Evolutionary conservation across 1,140 invertebrate genomes (phyloP).

Genomic region (Pseudomyrmex dendroicus): DNA sequence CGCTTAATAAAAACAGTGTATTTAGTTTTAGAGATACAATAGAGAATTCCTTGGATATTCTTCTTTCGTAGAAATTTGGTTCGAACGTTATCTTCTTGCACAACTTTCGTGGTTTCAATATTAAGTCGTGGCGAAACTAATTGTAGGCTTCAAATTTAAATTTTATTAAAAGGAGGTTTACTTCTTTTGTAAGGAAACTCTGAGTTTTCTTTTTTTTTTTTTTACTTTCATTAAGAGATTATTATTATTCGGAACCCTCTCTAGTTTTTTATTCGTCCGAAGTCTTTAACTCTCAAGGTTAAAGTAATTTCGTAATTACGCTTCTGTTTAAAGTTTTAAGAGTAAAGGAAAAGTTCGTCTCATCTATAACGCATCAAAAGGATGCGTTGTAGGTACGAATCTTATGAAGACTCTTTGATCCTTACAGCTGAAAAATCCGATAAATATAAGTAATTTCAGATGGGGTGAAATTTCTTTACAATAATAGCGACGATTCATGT

Average conservation of each 20-base stretch:
- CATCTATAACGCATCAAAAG: neutral
- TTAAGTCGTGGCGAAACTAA: slow-evolving; percentile 40
- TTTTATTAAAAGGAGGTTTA: slow-evolving; percentile 50
- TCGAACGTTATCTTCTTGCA: slow-evolving; percentile 10
- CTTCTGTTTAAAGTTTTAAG: slow-evolving; percentile 23
- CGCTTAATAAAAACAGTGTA: neutral
- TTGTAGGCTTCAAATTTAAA: slow-evolving; percentile 28
- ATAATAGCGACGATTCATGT: neutral
- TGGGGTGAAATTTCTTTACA: neutral
- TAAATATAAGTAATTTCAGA: neutral
- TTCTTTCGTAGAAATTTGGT: slow-evolving; percentile 10
- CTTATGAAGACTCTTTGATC: neutral
- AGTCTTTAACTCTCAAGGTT: slow-evolving; percentile 29
- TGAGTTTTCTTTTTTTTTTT: slow-evolving; percentile 24
- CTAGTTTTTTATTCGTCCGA: slow-evolving; percentile 11
- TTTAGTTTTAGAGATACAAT: slow-evolving; percentile 18
- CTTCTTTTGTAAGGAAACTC: neutral
- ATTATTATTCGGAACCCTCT: slow-evolving; percentile 31
- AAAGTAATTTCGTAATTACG: slow-evolving; percentile 27
- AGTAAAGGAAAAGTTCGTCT: neutral
- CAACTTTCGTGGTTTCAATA: slow-evolving; percentile 31
- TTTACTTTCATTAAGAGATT: slow-evolving; percentile 27
- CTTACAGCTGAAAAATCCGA: neutral
- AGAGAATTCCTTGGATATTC: slow-evolving; percentile 9
- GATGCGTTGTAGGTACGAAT: neutral